These are phyloP conservation scores for Euglossa dilemma DNA, from an alignment of 1,140 invertebrate species.

Conservation along the genomic window DNA sequence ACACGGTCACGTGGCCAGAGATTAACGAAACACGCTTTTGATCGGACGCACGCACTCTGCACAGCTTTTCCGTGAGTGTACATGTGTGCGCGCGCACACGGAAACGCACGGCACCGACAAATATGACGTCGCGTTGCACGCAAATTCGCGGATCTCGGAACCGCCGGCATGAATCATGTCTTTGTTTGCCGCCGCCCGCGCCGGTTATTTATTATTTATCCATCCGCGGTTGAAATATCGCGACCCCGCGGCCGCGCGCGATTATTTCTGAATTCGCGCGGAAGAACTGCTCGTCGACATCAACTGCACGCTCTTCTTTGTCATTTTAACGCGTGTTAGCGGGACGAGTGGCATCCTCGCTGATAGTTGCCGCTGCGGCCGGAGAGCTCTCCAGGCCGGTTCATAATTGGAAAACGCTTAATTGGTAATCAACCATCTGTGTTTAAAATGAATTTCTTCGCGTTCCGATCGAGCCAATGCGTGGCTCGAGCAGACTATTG, in stretches of 20 bases:
- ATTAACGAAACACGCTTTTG: slow-evolving; percentile 19
- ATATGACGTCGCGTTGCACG: slow-evolving; percentile 18
- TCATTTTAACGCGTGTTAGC: not conserved
- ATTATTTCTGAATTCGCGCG: slow-evolving; percentile 9
- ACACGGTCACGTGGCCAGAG: slow-evolving; percentile 28
- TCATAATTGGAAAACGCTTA: no score
- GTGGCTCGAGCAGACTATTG: no score
- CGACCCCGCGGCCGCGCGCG: not conserved
- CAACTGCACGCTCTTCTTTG: not conserved
- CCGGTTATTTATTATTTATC: slow-evolving; percentile 39
- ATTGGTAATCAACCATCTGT: no score
- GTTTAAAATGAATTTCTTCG: no score
- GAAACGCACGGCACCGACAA: not conserved
- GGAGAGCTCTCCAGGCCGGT: no score
- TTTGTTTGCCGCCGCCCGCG: not conserved
- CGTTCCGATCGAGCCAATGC: no score
- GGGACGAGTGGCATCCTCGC: not conserved
- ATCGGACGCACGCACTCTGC: not conserved
- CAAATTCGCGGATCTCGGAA: slow-evolving; percentile 21
- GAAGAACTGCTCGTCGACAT: not conserved
- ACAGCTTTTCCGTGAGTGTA: slow-evolving; percentile 3
- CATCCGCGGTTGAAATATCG: slow-evolving; percentile 7
- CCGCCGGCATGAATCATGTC: slow-evolving; percentile 16
- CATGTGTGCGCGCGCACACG: no score
- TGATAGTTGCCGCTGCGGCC: no score